Base-by-base conservation (phyloP, 2,113 vertebrate species). In the Oophaga pumilio region DNA sequence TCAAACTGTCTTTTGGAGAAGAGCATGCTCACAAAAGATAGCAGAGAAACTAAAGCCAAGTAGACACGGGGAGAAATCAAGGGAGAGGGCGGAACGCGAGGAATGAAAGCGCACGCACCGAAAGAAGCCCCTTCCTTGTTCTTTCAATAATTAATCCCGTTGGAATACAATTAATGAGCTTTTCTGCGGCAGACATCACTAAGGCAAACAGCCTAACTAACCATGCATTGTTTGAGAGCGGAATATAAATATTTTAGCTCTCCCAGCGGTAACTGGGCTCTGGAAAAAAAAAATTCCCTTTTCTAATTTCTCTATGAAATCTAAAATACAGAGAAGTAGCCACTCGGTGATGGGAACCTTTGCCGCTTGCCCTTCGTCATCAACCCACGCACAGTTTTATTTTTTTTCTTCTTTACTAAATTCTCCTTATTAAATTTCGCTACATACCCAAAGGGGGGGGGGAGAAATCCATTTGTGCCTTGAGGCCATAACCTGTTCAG, bases 121-220 rank as follows among this genome's bases (percentile, higher is more conserved):
- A 83, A 68, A 87, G 81, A 68, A 89, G 52, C n/a, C 85, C 91
- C 88, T 88, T 84, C 89, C 80, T 89, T 76, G 85, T 86, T 89
- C 87, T 73, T 88, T 60, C 85, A 0, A 0, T 90, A 92, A 92
- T 92, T 89, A 90, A 83, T 91, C 90, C 91, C 91, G 73, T 87
- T 89, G 91, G 91, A 92, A 92, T 92, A 91, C 89, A 90, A 56
- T 91, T 92, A 91, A 89, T 73, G 81, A 91, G 82, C 89, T 92
- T 88, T 88, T 89, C 88, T 0, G 10, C 88, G 83, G 90, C 84
- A 91, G 60, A 89, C 84, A 86, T 86, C 90, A 85, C 84, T 56
- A 88, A 62, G 28, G 89, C 90, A 92, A 91, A 91, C 89, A 90
- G 78, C 84, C 15, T 0, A 50, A 79, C 11, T 64, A 90, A 87